Conservation (phyloP, 2,797 vertebrate species). For the Sardinella longiceps region DNA sequence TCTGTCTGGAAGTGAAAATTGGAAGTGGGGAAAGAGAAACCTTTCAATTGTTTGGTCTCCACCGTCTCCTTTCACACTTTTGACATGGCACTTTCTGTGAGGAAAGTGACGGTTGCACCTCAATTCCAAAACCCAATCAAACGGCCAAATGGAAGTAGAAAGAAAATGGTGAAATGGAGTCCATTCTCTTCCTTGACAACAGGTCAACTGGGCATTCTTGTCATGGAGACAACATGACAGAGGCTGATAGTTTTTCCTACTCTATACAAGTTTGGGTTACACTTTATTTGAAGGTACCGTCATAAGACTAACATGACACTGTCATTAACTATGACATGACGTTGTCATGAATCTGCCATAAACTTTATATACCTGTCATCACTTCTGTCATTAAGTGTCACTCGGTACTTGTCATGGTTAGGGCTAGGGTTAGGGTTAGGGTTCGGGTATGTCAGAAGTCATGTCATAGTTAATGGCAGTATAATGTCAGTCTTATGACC, state of each 20-base stretch:
- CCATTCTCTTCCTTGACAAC: not conserved
- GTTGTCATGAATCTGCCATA: too few relatives aligned
- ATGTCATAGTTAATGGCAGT: too few relatives aligned
- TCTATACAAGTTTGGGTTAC: not conserved
- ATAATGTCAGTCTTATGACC: too few relatives aligned
- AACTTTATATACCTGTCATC: too few relatives aligned
- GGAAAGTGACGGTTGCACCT: not conserved
- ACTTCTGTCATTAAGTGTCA: too few relatives aligned
- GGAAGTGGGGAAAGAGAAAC: not conserved
- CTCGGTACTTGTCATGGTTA: too few relatives aligned
- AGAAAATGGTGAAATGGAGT: not conserved
- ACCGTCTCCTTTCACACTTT: slow-evolving; percentile 8
- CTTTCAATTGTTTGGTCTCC: slow-evolving; percentile 19
- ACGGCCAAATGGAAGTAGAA: not conserved
- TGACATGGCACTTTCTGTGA: not conserved
- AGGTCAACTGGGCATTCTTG: not conserved
- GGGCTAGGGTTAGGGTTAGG: too few relatives aligned
- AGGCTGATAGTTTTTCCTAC: not conserved
- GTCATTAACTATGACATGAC: too few relatives aligned
- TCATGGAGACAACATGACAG: not conserved
- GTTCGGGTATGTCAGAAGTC: too few relatives aligned
- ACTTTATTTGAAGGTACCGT: too few relatives aligned
- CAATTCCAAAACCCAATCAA: slow-evolving; percentile 21
- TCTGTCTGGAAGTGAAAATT: slow-evolving; percentile 23
- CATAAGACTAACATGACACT: too few relatives aligned